Evolutionary conservation across 2,888 invertebrate species (phyloP).

Genomic region (Smittia sp.): DNA sequence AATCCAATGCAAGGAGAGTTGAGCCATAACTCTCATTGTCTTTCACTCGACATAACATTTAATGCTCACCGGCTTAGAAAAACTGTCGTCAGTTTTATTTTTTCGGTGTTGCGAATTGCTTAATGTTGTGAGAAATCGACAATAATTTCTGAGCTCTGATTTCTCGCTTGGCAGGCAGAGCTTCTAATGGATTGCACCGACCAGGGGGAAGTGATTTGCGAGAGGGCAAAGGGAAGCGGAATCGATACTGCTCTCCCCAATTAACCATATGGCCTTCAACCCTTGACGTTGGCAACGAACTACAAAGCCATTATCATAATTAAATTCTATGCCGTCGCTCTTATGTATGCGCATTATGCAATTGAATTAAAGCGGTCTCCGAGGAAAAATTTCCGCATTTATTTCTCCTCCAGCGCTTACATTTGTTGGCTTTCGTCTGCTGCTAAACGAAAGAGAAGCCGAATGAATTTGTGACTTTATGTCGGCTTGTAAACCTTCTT

Average conservation of each 20-base stretch:
- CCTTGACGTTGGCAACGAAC: not conserved
- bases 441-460: not conserved
- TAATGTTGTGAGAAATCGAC: constrained; percentile 37
- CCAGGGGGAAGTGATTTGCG: not conserved
- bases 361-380: constrained; percentile 31
- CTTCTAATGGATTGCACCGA: not conserved
- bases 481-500: not conserved
- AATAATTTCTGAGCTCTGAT: constrained; percentile 38
- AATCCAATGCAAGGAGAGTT: not conserved
- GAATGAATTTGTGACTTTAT: constrained; percentile 5
- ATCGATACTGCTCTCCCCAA: constrained; percentile 7
- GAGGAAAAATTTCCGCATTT: constrained; percentile 10
- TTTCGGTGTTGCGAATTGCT: constrained; percentile 15
- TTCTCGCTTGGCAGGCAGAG: not conserved
- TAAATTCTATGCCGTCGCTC: not conserved
- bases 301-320: constrained; percentile 14
- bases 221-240: not conserved
- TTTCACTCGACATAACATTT: constrained; percentile 13
- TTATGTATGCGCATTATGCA: not conserved
- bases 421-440: not conserved
- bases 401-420: not conserved
- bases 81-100: not conserved
- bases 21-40: constrained; percentile 29
- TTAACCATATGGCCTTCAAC: constrained; percentile 34
- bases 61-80: constrained; percentile 15